A percentile compares a stretch with the other conserved stretches of the same genome.
Conservation (phyloP, 64 coral and sea anemone species). For the Stichodactyla helianthus region DNA sequence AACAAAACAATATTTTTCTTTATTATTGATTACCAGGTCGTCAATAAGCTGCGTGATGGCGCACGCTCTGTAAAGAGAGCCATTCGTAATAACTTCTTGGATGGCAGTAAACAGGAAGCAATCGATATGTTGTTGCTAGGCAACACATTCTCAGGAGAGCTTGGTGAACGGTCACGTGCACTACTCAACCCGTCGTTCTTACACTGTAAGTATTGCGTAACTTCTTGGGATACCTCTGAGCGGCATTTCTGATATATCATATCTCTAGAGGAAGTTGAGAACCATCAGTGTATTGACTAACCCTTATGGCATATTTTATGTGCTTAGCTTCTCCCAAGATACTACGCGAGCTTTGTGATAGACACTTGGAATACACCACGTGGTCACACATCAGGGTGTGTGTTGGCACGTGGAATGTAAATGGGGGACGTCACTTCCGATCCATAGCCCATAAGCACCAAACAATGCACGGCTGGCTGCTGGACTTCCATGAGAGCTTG, state of each 20-base stretch:
- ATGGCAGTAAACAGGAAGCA: slow-evolving; percentile 97
- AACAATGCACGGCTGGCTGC: slow-evolving; percentile 94
- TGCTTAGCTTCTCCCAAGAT: slow-evolving; percentile 82
- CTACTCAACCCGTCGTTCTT: slow-evolving; percentile 80
- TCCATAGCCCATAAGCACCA: slow-evolving; percentile 97
- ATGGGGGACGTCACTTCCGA: slow-evolving; percentile 92
- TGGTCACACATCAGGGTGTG: slow-evolving; percentile 84
- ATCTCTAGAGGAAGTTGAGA: neutral
- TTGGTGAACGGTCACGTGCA: slow-evolving; percentile 83
- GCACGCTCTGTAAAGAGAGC: slow-evolving; percentile 89
- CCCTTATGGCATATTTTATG: neutral
- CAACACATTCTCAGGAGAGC: slow-evolving; percentile 92
- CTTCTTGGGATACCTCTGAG: neutral
- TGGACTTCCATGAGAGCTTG: slow-evolving; percentile 84
- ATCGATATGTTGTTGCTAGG: slow-evolving; percentile 97
- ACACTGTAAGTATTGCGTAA: slow-evolving; percentile 64
- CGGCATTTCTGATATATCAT: neutral
- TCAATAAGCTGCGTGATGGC: slow-evolving; percentile 91
- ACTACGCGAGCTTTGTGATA: slow-evolving; percentile 86
- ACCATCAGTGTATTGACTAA: neutral
- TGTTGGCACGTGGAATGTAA: slow-evolving; percentile 97
- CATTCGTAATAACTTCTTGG: slow-evolving; percentile 89
- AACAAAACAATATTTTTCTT: neutral
- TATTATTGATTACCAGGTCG: slow-evolving; percentile 41
- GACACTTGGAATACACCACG: slow-evolving; percentile 95